phyloP scores from a whole-genome alignment of 2,888 invertebrate species.

The Augiades crinisus region DNA sequence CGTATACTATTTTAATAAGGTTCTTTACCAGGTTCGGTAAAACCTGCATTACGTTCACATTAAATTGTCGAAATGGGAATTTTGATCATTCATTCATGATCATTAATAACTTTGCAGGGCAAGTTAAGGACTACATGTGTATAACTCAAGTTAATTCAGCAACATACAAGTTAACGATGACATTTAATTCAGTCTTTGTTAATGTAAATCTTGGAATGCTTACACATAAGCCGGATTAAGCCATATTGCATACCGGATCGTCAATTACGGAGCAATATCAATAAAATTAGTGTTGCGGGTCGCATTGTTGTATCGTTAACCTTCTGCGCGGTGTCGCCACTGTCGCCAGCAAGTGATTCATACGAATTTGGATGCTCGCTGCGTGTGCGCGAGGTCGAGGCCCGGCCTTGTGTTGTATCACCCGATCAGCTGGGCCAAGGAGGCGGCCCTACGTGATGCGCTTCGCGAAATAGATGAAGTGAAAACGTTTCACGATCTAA shows the following conservation, averaged over 20 bases:
- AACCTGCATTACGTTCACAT: no score
- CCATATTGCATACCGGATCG: conserved; percentile 1
- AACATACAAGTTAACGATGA: no score
- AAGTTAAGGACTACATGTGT: no score
- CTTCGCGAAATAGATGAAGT: conserved; percentile 30
- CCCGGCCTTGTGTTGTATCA: conserved; percentile 56
- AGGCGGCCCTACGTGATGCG: conserved; percentile 38
- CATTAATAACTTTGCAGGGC: no score
- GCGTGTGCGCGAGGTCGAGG: conserved; percentile 54
- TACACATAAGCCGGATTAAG: conserved; percentile 8
- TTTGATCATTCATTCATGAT: no score
- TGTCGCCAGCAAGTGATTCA: conserved; percentile 26
- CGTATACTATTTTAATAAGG: conserved; percentile 11
- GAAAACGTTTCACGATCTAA: conserved; percentile 14
- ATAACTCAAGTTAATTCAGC: no score
- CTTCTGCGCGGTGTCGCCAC: conserved; percentile 23
- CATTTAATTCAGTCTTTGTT: no score
- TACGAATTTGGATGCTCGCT: conserved; percentile 37
- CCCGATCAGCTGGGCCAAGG: conserved; percentile 43
- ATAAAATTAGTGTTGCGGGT: conserved; percentile 11
- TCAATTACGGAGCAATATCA: conserved; percentile 17
- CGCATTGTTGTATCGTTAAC: conserved; percentile 20
- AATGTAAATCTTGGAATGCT: conserved; percentile 1
- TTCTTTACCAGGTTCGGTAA: conserved; percentile 7
- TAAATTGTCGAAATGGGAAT: no score